Evolutionary conservation across 2,113 vertebrate genomes (phyloP).

Genomic region (Charadrius vociferus): DNA sequence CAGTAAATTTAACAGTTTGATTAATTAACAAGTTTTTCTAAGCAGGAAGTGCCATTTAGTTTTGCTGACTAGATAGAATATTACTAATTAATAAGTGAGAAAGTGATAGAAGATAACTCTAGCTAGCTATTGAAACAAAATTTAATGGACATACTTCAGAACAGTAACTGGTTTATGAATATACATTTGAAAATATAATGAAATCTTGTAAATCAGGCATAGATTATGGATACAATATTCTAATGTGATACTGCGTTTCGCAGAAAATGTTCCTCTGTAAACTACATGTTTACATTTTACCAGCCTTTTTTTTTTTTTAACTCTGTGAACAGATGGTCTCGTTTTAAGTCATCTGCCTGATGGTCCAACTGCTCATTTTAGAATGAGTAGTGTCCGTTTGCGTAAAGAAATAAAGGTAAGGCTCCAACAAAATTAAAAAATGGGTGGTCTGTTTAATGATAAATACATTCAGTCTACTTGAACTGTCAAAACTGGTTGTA

Average conservation of each 20-base stretch:
- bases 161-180: not conserved
- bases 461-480: not conserved
- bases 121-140: not conserved
- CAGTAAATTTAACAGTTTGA: not conserved
- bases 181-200: not conserved
- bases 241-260: not conserved
- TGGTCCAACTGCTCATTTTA: constrained; percentile 97
- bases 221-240: not conserved
- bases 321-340: constrained; percentile 86
- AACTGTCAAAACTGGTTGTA: not conserved
- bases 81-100: not conserved
- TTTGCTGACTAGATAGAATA: not conserved
- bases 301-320: constrained; percentile 73
- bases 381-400: constrained; percentile 92
- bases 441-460: not conserved
- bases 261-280: not conserved
- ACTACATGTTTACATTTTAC: not conserved
- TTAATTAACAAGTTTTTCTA: not conserved
- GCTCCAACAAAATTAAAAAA: not conserved
- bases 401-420: constrained; percentile 95
- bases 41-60: not conserved
- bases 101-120: not conserved
- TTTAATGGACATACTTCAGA: not conserved
- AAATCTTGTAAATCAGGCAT: not conserved
- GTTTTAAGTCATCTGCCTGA: constrained; percentile 94